Evolutionary conservation across 1,140 invertebrate genomes (phyloP).

Genomic region (Tetramorium alpestre): DNA sequence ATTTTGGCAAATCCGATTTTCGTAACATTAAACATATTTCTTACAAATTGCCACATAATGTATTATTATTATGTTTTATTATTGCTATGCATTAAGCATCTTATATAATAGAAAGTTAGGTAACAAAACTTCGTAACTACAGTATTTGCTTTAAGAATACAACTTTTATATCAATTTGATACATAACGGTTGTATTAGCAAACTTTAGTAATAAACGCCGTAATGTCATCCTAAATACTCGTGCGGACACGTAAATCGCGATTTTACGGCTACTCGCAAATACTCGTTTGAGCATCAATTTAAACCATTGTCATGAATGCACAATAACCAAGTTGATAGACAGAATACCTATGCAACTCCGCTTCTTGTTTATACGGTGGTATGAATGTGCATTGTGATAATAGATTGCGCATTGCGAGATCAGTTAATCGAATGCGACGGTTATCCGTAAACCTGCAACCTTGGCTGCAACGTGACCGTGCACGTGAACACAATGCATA

Average conservation of each 20-base stretch:
- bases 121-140: background rate
- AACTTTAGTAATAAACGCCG: background rate
- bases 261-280: slow-evolving; percentile 34
- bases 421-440: slow-evolving; percentile 55
- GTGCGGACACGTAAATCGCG: background rate
- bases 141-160: background rate
- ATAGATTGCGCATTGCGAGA: background rate
- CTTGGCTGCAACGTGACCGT: background rate
- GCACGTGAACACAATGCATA: background rate
- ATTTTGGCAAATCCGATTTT: slow-evolving; percentile 1
- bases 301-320: background rate
- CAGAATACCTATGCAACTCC: background rate
- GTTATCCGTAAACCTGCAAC: background rate
- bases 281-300: slow-evolving; percentile 18
- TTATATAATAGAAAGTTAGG: background rate
- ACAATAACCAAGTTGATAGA: slow-evolving; percentile 6
- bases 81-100: background rate
- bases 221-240: background rate
- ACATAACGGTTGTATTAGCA: background rate
- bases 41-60: background rate
- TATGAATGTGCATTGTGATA: slow-evolving; percentile 22
- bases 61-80: background rate
- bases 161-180: slow-evolving; percentile 3
- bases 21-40: background rate
- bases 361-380: background rate